phyloP scores from a whole-genome alignment of 2,797 vertebrate species.

The Artibeus jamaicensis region DNA sequence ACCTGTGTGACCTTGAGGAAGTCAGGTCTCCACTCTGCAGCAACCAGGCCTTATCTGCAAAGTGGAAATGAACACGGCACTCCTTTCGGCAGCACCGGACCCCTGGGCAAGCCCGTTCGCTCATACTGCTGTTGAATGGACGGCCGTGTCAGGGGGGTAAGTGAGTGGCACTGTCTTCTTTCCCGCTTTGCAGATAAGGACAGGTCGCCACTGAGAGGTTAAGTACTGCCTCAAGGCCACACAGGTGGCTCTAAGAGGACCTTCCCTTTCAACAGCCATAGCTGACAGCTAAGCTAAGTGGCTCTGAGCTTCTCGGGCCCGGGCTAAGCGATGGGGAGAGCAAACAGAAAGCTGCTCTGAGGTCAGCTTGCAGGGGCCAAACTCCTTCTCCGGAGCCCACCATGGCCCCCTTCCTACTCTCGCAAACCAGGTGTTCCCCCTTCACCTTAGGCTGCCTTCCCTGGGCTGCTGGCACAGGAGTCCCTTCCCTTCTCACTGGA shows the following conservation, averaged over 20 bases:
- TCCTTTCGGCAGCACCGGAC: fast-evolving
- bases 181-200: neutral
- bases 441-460: neutral
- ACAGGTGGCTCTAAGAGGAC: neutral
- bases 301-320: neutral
- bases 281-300: neutral
- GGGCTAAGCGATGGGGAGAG: neutral
- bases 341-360: neutral
- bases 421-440: neutral
- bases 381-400: neutral
- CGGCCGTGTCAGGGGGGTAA: neutral
- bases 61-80: neutral
- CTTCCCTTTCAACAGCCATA: neutral
- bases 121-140: neutral
- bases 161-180: neutral
- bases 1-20: neutral
- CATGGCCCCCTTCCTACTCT: neutral
- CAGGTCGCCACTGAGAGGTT: neutral
- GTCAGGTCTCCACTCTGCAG: neutral
- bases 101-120: neutral
- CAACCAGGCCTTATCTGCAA: neutral
- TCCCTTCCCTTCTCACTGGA: neutral
- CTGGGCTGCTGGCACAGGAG: neutral
- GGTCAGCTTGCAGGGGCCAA: neutral
- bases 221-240: neutral